Conservation (phyloP, 2,888 invertebrate genomes). For the Magallana nippona region DNA sequence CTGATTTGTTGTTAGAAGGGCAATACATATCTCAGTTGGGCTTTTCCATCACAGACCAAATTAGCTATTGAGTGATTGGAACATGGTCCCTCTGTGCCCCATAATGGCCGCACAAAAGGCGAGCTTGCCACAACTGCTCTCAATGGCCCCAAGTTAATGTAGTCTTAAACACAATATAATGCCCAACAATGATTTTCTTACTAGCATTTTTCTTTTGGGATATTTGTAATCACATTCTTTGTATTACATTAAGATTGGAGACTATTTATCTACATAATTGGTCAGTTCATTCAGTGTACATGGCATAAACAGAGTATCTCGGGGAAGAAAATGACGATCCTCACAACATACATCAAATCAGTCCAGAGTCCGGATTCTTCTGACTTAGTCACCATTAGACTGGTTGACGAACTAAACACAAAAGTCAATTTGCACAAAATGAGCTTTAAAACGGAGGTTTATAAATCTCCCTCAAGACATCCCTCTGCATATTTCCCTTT, state of each 20-base stretch:
- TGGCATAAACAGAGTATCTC: background rate
- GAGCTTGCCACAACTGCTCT: background rate
- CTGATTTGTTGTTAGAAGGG: constrained; percentile 16
- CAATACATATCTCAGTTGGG: background rate
- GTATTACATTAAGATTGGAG: constrained; percentile 2
- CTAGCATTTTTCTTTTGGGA: background rate
- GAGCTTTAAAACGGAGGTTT: no score
- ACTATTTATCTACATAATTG: background rate
- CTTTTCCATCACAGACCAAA: background rate
- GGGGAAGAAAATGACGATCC: background rate
- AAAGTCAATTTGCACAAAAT: no score
- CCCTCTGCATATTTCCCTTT: no score
- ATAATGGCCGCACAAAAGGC: constrained; percentile 6
- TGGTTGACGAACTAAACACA: no score
- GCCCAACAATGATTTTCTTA: background rate
- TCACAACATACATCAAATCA: background rate
- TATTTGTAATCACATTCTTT: background rate
- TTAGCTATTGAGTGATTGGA: constrained; percentile 17
- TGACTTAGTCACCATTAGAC: no score
- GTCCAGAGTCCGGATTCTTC: no score
- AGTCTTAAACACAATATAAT: background rate
- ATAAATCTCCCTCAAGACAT: no score
- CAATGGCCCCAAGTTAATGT: background rate
- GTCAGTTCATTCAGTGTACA: background rate
- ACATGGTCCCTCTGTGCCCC: constrained; percentile 2